Evolutionary conservation across 2,797 vertebrate genomes (phyloP).

Genomic region (Rachycentron canadum): DNA sequence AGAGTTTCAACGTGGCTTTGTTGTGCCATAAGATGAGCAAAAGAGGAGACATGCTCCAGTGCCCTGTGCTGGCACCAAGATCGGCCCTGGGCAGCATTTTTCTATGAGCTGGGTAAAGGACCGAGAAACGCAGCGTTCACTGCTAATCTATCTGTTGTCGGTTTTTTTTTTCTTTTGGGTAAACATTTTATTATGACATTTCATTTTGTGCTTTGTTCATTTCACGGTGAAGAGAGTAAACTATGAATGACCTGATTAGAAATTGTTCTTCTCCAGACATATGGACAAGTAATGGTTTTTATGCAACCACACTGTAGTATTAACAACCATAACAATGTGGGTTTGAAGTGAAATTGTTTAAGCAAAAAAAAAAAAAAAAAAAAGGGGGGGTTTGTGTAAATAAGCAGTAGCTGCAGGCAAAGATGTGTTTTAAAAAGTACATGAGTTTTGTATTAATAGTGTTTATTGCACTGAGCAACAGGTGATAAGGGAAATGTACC

Average conservation of each 20-base stretch:
- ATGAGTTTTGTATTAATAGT: conserved; percentile 73
- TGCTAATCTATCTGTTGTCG: conserved; percentile 33
- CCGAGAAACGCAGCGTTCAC: conserved; percentile 32
- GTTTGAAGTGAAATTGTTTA: conserved; percentile 61
- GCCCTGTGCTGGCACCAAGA: conserved; percentile 25
- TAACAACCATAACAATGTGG: conserved; percentile 56
- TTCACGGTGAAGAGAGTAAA: conserved; percentile 57
- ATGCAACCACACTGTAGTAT: conserved; percentile 70
- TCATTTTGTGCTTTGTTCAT: conserved; percentile 53
- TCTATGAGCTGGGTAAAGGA: conserved; percentile 17
- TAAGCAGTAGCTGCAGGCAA: conserved; percentile 66
- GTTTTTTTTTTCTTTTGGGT: conserved; percentile 31
- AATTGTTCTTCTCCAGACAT: conserved; percentile 49
- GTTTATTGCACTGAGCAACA: conserved; percentile 65
- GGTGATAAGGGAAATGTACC: conserved; percentile 47
- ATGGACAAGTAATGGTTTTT: conserved; percentile 61
- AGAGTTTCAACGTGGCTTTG: conserved; percentile 42
- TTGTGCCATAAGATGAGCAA: conserved; percentile 43
- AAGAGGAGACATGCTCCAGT: conserved; percentile 31
- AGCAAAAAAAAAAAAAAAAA: conserved; percentile 46
- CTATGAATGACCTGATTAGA: conserved; percentile 43
- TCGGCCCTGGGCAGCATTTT: conserved; percentile 32
- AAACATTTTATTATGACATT: conserved; percentile 47
- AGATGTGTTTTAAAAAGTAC: conserved; percentile 64
- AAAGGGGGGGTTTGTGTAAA: conserved; percentile 58